Percentiles rank a stretch among this genome's conserved stretches.
These are phyloP conservation scores for Pachyseris speciosa DNA, from an alignment of 64 coral and sea anemone species.

Conservation along the genomic window DNA sequence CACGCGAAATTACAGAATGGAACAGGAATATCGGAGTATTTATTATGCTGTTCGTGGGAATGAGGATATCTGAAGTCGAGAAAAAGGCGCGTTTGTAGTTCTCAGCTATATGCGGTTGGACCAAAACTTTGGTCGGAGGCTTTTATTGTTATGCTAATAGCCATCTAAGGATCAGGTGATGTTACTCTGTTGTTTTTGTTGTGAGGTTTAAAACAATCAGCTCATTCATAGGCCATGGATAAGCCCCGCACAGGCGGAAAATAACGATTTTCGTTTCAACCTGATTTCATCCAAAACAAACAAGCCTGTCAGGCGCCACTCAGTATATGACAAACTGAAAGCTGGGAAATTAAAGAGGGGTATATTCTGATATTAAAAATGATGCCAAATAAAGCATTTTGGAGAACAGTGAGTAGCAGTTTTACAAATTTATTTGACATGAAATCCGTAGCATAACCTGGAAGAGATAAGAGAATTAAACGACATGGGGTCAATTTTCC, in stretches of 20 bases:
- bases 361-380: too few relatives aligned
- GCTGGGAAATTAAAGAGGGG: neutral
- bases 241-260: neutral
- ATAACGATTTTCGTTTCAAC: neutral
- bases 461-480: too few relatives aligned
- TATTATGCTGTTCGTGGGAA: neutral
- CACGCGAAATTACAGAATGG: neutral
- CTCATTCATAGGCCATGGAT: neutral
- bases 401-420: too few relatives aligned
- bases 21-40: neutral
- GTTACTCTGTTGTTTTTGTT: constrained; percentile 39
- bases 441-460: too few relatives aligned
- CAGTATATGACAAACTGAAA: too few relatives aligned
- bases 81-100: neutral
- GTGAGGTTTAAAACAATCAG: constrained; percentile 47
- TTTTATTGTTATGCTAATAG: constrained; percentile 66
- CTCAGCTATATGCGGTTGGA: neutral
- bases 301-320: neutral
- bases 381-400: too few relatives aligned
- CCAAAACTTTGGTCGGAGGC: neutral
- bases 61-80: too few relatives aligned
- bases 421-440: too few relatives aligned
- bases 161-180: constrained; percentile 18
- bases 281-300: neutral
- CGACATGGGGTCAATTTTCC: too few relatives aligned